Base-by-base conservation (phyloP, 2,888 invertebrate species). In the Yponomeuta cagnagella region DNA sequence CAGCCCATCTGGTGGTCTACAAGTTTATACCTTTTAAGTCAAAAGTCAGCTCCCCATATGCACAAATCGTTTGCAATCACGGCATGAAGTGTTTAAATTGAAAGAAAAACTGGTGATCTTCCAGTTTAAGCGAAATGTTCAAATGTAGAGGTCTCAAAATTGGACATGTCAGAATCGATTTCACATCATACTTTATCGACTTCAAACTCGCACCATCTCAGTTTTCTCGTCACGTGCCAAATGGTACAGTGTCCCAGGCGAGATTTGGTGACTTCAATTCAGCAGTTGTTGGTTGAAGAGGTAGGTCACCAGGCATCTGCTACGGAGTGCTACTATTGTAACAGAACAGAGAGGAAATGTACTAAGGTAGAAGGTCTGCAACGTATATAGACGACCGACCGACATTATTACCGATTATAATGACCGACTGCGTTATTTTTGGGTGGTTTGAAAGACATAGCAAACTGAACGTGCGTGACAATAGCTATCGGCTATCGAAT, bases 121-220 rank as follows among this genome's bases (percentile, higher is more conserved):
- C 15, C 4, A 58, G 5, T 15, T 58, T 15, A 15, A 58, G 52
- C 15, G 3, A 58, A 58, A 12, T 15, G 52, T 58, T 15, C 15
- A 12, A 15, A 58, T 9, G 15, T 58, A 58, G 1, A 58, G 52
- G 3, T 15, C 52, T 58, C 52, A 58, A 58, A 43, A 15, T 15
- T 15, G 52, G 15, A 3, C 4, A 15, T 15, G 52, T 1, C 52
- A 58, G 15, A 58, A 15, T 58, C 52, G 52, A 58, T 58, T 58
- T 58, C 52, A 12, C 52, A 58, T 58, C 52, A 58, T 58, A 58
- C 52, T 58, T 58, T 58, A 58, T 58, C 52, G 52, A 58, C 52
- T 58, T 58, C 2, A 15, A 58, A 58, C 52, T 58, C 52, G 15
- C 52, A 15, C 6, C 12, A 10, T 58, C 52, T 58, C 52, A 58